These are phyloP conservation scores for Falco cherrug DNA, from an alignment of 2,797 vertebrate genomes.

Conservation along the genomic window DNA sequence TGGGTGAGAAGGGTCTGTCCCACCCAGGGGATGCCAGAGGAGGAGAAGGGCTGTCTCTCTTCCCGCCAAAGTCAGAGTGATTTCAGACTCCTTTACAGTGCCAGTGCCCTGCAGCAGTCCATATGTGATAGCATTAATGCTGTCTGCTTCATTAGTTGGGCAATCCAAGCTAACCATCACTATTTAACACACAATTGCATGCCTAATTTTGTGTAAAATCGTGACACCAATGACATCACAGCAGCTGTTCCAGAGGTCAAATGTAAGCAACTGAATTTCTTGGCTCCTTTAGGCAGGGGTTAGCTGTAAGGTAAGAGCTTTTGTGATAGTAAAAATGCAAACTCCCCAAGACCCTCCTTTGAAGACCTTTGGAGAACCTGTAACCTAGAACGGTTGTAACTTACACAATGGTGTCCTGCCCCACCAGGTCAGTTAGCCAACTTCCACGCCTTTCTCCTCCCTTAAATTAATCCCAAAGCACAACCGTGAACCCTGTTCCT, in stretches of 20 bases:
- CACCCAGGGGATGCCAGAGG: neutral
- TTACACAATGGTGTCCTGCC: neutral
- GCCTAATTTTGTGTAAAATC: slow-evolving; percentile 81
- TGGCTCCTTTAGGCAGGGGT: neutral
- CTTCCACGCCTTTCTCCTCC: neutral
- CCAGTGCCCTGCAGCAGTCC: slow-evolving; percentile 57
- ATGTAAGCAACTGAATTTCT: neutral
- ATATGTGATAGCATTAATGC: slow-evolving; percentile 68
- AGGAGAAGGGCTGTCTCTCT: neutral
- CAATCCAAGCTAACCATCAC: slow-evolving; percentile 51
- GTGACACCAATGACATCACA: slow-evolving; percentile 75
- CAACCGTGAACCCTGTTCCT: neutral
- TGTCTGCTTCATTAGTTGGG: slow-evolving; percentile 71
- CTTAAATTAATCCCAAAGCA: neutral
- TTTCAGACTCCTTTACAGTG: neutral
- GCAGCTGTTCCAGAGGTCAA: slow-evolving; percentile 49
- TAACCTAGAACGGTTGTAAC: neutral
- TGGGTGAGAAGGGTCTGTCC: neutral
- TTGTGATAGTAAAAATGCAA: neutral
- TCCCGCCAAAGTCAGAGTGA: neutral
- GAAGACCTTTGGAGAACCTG: neutral
- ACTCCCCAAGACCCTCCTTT: neutral
- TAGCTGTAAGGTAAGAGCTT: neutral
- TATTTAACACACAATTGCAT: slow-evolving; percentile 80
- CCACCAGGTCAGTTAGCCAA: slow-evolving; percentile 7